Evolutionary conservation across 1,140 invertebrate genomes (phyloP).

Genomic region (Sarcophaga bullata): DNA sequence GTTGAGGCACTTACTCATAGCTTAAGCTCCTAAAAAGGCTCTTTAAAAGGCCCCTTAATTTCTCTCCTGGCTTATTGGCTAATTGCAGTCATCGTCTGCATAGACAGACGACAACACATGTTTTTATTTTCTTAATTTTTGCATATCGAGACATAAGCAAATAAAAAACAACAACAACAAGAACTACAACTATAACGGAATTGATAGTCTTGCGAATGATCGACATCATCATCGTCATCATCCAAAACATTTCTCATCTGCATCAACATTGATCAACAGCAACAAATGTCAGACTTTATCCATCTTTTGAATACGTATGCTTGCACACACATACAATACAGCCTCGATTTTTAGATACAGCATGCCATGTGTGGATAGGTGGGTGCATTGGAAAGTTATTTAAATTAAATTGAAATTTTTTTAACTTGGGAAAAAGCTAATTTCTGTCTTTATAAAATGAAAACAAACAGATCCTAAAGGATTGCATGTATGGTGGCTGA

Average conservation of each 20-base stretch:
- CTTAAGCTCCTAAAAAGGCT: too few species aligned
- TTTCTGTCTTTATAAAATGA: too few species aligned
- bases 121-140: slow-evolving; percentile 22
- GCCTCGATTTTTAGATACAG: too few species aligned
- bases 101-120: slow-evolving; percentile 23
- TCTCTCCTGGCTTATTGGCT: background rate
- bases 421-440: background rate
- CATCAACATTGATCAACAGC: slow-evolving; percentile 39
- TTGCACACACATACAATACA: too few species aligned
- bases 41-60: too few species aligned
- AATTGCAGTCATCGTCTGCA: background rate
- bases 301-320: background rate
- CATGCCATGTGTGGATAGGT: background rate
- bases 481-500: too few species aligned
- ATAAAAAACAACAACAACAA: too few species aligned
- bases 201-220: slow-evolving; percentile 33
- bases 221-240: slow-evolving; percentile 39
- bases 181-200: background rate
- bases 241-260: background rate
- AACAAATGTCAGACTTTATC: slow-evolving; percentile 39
- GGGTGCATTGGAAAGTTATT: background rate
- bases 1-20: too few species aligned
- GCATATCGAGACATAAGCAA: background rate
- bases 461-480: too few species aligned
- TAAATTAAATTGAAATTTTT: background rate